Base-by-base conservation (phyloP, 2,888 invertebrate genomes). In the Eupithecia centaureata region DNA sequence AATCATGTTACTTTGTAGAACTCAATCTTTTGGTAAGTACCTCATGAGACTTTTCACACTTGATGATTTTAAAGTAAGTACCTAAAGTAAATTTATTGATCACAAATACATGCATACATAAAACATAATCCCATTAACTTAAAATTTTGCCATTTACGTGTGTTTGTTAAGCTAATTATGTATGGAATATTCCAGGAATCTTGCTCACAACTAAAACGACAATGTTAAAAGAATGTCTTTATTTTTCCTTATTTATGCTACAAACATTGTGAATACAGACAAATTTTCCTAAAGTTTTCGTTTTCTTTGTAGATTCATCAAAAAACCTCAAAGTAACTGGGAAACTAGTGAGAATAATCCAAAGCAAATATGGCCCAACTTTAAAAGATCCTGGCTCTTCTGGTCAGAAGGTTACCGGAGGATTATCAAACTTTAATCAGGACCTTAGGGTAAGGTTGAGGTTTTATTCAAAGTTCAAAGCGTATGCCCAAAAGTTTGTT, bases 341-440 rank as follows among this genome's bases (percentile, higher is more conserved):
- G 10, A 22, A 10, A 8, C 8, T n/a, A 38, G 35, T 38, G 15
- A 22, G 22, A 47, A 22, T 18, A 10, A 47, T 47, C 22, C 3
- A 22, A 47, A 22, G 8, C 18, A 52, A 27, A 27, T 52, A 52
- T 27, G 15, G 27, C 27, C 27, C 15, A 56, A 56, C 30, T 56
- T 30, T 27, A 7, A 54, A 10, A 10, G 28, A 56, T 28, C 30
- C 5, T 30, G 4, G 18, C 25, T 18, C 27, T 30, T 52, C 52
- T 30, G 56, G 56, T 56, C 56, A 56, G 30, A n/a, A 56, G 18
- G 56, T 57, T 32, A 13, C 18, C 28, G 42, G 65, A 62, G 65
- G 72, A 73, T 72, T 75, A 63, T 60, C 61, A 59, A 71, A 75
- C 66, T 72, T 71, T 71, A 70, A 75, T 71, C 72, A 73, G 47